Evolutionary conservation across 2,797 vertebrate species (phyloP), one percentile per base, ranked within the genome.

Genomic region (Gymnoscopelus microlampas): DNA sequence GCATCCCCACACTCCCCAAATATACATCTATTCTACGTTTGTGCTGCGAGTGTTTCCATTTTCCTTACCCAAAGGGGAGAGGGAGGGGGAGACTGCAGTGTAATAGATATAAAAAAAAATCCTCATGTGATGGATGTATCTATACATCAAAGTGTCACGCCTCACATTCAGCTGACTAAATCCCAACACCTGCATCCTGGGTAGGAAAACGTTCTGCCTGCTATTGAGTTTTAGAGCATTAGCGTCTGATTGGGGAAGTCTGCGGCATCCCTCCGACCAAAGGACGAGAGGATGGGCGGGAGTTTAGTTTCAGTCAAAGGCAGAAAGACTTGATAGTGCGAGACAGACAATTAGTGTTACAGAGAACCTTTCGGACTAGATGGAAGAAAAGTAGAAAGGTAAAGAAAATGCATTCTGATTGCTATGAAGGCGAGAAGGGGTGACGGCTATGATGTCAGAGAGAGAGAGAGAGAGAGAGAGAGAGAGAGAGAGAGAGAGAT

Each of bases 101-200:
- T 35, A 15, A 39, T 32, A 11, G 19, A 39, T 32, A 6, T 35
- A 15, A 23, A 60, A 23, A 4, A 8, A 0, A 1, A 8, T 44
- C 39, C 57, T 35, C 26, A 8, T 5, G 63, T 54, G 15, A 44
- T 44, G 39, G 39, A 44, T 44, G 39, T 44, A 44, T 44, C 29
- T 65, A 32, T 6, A 35, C 51, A 11, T 39, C 50, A 19, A 53
- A n/a, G 15, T 23, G 35, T 23, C 63, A 54, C 63, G 15, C 13
- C 32, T 19, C 63, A 54, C 63, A 3, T 39, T 44, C 13, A 48
- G 32, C 12, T 54, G 19, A 56, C 39, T 39, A n/a, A 60, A 15
- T 69, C 58, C 59, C 6, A 39, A 74, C 61, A 69, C 19, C 57
- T 70, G 81, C 59, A 48, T 57, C 23, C 5, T 44, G 10, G 63